phyloP scores from a whole-genome alignment of 2,113 vertebrate genomes.

The Antigone vipio region DNA sequence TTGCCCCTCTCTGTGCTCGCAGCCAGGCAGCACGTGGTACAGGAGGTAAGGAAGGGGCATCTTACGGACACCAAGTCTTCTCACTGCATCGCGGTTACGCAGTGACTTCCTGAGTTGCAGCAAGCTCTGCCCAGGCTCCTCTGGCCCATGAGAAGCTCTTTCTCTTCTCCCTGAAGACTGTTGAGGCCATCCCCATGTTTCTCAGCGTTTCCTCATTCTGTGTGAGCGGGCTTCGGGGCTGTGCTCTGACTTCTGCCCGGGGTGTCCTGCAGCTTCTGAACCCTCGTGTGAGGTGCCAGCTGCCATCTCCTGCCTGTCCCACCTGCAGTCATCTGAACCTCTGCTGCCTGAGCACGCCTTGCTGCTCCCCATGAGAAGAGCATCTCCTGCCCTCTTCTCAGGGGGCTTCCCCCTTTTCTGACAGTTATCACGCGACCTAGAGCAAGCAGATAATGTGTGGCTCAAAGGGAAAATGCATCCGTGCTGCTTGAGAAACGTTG shows the following conservation, averaged over 20 bases:
- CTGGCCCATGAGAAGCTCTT: background rate
- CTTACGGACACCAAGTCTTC: background rate
- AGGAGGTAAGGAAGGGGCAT: background rate
- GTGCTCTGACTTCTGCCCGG: background rate
- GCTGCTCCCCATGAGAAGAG: background rate
- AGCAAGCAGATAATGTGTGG: background rate
- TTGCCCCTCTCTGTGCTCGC: background rate
- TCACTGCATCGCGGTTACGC: accelerated
- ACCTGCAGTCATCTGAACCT: background rate
- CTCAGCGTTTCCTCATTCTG: background rate
- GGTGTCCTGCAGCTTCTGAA: background rate
- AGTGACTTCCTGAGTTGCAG: background rate
- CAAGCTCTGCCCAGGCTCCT: background rate
- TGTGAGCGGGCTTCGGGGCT: background rate
- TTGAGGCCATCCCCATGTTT: background rate
- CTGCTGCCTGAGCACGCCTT: background rate
- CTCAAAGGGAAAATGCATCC: background rate
- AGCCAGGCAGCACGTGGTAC: background rate
- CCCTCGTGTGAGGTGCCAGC: background rate
- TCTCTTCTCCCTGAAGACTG: background rate
- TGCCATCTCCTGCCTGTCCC: background rate
- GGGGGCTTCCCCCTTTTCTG: background rate
- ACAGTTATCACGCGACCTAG: background rate
- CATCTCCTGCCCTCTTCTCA: background rate
- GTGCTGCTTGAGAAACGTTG: background rate